Base-by-base conservation (phyloP, 2,113 vertebrate genomes). In the Tetrax tetrax region DNA sequence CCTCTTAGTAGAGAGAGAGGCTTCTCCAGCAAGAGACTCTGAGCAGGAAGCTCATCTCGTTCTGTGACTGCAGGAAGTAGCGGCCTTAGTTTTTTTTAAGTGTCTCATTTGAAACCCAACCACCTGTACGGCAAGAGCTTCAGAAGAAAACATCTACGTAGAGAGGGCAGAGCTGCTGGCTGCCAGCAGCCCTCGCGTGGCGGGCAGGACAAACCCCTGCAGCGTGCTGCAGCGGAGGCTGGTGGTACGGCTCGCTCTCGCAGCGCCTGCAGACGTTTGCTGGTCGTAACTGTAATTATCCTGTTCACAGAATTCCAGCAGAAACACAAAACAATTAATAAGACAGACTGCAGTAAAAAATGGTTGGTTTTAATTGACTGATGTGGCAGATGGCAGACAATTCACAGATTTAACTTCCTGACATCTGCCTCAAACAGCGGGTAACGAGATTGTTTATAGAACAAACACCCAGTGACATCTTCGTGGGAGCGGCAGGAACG, bases 171-270 rank as follows among this genome's bases (percentile, higher is more conserved):
- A 14, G 68, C 28, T 23, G 35, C 27, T n/a, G 37, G 61, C 20
- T 56, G 47, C 33, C 66, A 60, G 74, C 24, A 76, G 50, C 12
- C 43, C 91, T 87, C 74, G 98, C 98, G 97, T 71, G 98, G 97
- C 76, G 98, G 98, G 96, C 98, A 98, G 95, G 94, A 98, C 0
- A 89, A 93, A 41, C 97, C 98, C 4, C 96, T 59, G n/a, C 93
- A 4, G 96, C 94, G 51, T 75, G 92, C 84, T 98, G 97, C 50
- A 97, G 97, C 41, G 41, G 41, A 43, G 41, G 41, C 41, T 96
- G 97, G 72, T 96, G 97, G 95, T 89, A 96, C 89, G 96, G 97
- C 70, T 98, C 97, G 59, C 97, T 98, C 77, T 98, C 97, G 6
- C 90, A 97, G 72, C 78, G 3, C 96, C 97, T 47, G 96, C 89